These are phyloP conservation scores for Plagodis pulveraria DNA, from an alignment of 2,888 invertebrate species.

Conservation along the genomic window DNA sequence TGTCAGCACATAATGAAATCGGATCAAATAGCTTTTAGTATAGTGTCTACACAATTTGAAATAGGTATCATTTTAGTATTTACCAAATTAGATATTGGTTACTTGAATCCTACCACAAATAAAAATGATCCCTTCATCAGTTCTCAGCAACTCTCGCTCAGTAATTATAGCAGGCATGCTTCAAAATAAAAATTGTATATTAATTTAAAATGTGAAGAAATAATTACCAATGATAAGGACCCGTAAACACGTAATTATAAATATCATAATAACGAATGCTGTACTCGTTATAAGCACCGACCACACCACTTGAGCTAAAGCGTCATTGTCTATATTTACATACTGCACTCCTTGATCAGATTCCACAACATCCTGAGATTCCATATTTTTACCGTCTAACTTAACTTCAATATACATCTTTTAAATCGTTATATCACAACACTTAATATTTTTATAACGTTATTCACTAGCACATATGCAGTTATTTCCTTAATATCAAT, in stretches of 20 bases:
- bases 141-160: no score
- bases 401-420: slow-evolving; percentile 8
- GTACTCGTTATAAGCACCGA: slow-evolving; percentile 36
- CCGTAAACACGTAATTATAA: slow-evolving; percentile 48
- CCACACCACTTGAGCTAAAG: slow-evolving; percentile 41
- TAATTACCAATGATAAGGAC: slow-evolving; percentile 45
- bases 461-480: neutral
- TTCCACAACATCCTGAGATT: slow-evolving; percentile 37
- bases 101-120: no score
- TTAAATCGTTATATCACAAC: neutral
- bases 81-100: no score
- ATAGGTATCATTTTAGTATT: no score
- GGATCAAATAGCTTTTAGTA: no score
- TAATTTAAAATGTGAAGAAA: neutral
- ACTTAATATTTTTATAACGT: neutral
- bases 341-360: slow-evolving; percentile 5
- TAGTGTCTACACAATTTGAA: no score
- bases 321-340: slow-evolving; percentile 5
- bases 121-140: no score
- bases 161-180: no score
- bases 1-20: no score
- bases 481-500: no score
- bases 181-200: no score
- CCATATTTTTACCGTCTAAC: slow-evolving; percentile 36
- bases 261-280: slow-evolving; percentile 42